phyloP scores from a whole-genome alignment of 1,140 invertebrate genomes.

The Piezodorus guildinii region DNA sequence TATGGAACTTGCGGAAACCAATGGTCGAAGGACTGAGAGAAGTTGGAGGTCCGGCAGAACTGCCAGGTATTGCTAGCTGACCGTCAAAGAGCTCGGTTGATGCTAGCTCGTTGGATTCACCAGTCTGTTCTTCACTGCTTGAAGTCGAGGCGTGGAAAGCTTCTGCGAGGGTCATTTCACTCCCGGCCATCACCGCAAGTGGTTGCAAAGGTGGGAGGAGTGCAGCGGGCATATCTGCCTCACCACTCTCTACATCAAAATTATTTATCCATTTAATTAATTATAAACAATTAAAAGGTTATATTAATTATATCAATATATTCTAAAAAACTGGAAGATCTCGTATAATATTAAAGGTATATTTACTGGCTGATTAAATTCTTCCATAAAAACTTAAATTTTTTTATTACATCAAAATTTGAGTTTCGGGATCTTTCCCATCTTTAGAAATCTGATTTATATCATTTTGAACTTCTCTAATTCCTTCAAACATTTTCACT shows the following conservation, averaged over 20 bases:
- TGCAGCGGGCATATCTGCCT: slow-evolving; percentile 27
- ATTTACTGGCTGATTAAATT: too few species aligned
- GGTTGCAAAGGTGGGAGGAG: slow-evolving; percentile 36
- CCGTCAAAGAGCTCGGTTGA: not conserved
- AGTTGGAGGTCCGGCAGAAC: not conserved
- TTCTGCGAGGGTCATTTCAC: slow-evolving; percentile 38
- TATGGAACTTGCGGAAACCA: slow-evolving; percentile 2
- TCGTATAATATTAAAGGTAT: too few species aligned
- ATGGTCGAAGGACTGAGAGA: not conserved
- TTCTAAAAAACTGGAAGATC: too few species aligned
- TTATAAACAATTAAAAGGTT: too few species aligned
- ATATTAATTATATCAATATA: too few species aligned
- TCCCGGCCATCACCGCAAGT: slow-evolving; percentile 41
- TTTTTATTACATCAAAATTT: too few species aligned
- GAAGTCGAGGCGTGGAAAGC: slow-evolving; percentile 21
- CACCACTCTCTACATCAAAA: slow-evolving; percentile 9
- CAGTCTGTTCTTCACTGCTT: not conserved
- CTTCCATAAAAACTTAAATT: too few species aligned
- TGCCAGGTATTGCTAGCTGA: not conserved
- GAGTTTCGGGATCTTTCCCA: too few species aligned
- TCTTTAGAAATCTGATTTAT: too few species aligned
- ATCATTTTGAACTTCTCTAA: too few species aligned
- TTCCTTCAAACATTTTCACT: too few species aligned
- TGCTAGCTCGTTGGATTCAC: not conserved
- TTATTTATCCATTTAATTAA: too few species aligned